These are phyloP conservation scores for Catharus fuscescens DNA, from an alignment of 2,113 vertebrate species.

Conservation along the genomic window DNA sequence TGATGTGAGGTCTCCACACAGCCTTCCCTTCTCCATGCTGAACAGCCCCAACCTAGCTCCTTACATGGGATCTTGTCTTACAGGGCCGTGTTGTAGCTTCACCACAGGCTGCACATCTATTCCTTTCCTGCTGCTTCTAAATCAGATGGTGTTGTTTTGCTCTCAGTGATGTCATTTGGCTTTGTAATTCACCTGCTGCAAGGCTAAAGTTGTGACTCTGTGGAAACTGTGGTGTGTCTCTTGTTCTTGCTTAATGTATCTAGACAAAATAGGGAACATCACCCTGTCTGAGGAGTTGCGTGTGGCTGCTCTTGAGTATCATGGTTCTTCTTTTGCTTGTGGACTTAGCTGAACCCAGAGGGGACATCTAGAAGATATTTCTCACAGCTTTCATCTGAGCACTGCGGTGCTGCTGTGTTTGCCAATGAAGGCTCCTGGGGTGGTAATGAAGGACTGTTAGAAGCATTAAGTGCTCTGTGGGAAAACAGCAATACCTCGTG, in stretches of 20 bases:
- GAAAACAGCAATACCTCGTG: not conserved
- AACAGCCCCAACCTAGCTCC: not conserved
- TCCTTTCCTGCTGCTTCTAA: not conserved
- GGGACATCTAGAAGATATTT: not conserved
- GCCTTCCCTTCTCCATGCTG: not conserved
- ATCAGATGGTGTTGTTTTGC: not conserved
- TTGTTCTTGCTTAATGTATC: not conserved
- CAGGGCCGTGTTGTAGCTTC: not conserved
- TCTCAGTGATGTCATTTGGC: not conserved
- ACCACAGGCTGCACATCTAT: not conserved
- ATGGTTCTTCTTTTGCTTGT: constrained; percentile 5
- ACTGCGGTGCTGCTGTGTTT: not conserved
- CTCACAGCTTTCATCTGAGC: not conserved
- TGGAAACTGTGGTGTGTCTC: not conserved
- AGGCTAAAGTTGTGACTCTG: not conserved
- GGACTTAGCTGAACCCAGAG: not conserved
- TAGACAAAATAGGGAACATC: not conserved
- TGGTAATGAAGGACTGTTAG: not conserved
- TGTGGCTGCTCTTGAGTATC: not conserved
- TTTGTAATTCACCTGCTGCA: not conserved
- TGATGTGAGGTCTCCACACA: not conserved
- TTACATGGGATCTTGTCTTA: not conserved
- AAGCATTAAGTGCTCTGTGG: not conserved
- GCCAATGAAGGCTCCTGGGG: not conserved
- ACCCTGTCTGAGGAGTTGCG: not conserved